Base-by-base conservation (phyloP, 2,888 invertebrate species). In the Morpho deidamia region DNA sequence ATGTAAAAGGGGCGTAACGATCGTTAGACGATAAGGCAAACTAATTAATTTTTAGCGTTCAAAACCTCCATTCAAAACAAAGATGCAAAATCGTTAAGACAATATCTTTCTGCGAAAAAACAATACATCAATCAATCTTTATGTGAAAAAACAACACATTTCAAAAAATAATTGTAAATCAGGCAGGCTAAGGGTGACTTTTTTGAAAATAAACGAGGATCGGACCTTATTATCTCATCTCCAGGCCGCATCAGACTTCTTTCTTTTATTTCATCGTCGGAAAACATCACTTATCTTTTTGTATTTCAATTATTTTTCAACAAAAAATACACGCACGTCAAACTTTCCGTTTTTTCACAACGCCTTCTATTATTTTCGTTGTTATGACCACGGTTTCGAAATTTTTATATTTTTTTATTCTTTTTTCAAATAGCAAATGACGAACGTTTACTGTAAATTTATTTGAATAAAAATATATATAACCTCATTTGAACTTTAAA, bases 221-320 rank as follows among this genome's bases (percentile, higher is more conserved):
- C 74, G 63, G 71, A 88, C 89, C 88, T 83, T 80, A 89, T 85
- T 66, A 89, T 81, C 70, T 88, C 86, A 68, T 88, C 86, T 60
- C 81, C 83, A 54, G 82, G 80, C 62, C 77, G 76, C 78, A 80
- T 80, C 68, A 81, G 80, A 69, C 75, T 75, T 71, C 74, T 77
- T 69, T 80, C 85, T 86, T 87, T 89, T 79, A 85, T 86, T 81
- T 88, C 87, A 58, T 87, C 87, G 68, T 87, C 85, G 63, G 84
- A 83, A 78, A 89, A 86, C 89, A 89, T 89, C 76, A 77, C 86
- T 84, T 81, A 78, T 81, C 83, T 79, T 70, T 11, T 74, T 81
- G 49, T 75, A 82, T 76, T 83, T 86, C 83, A 86, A 86, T 82
- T 87, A 80, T 85, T 87, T 85, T 60, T 55, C 75, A 70, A 81